Evolutionary conservation across 1,140 invertebrate genomes (phyloP).

Genomic region (Trinorchestia longiramus): DNA sequence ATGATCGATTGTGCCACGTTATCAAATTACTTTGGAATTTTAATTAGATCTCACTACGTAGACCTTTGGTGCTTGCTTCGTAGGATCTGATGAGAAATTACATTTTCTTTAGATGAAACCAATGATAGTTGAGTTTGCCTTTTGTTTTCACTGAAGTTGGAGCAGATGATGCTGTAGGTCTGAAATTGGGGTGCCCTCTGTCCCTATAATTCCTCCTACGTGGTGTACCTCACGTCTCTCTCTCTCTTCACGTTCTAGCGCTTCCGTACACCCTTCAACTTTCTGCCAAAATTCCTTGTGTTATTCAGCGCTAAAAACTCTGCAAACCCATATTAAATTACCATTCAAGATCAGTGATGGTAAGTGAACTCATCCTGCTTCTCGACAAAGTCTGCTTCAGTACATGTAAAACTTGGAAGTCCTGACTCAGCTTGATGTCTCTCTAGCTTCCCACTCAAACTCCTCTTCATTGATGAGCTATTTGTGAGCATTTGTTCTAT

Average conservation of each 20-base stretch:
- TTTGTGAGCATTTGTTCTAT: background rate
- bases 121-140: background rate
- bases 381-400: constrained; percentile 2
- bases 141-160: background rate
- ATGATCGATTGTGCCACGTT: background rate
- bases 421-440: background rate
- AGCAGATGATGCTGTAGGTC: background rate
- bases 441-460: background rate
- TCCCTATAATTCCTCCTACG: background rate
- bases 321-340: background rate
- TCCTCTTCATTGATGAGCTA: background rate
- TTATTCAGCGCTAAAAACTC: background rate
- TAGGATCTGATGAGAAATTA: background rate
- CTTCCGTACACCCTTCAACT: background rate
- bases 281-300: background rate
- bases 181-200: background rate
- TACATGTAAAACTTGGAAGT: background rate
- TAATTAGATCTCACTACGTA: background rate
- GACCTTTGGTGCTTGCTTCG: background rate
- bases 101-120: background rate
- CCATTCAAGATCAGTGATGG: background rate
- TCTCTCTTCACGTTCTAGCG: background rate
- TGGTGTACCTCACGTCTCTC: background rate
- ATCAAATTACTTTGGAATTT: background rate
- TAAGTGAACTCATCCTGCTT: constrained; percentile 11